Base-by-base conservation (phyloP, 2,888 invertebrate species). In the Didymodactylos carnosus region DNA sequence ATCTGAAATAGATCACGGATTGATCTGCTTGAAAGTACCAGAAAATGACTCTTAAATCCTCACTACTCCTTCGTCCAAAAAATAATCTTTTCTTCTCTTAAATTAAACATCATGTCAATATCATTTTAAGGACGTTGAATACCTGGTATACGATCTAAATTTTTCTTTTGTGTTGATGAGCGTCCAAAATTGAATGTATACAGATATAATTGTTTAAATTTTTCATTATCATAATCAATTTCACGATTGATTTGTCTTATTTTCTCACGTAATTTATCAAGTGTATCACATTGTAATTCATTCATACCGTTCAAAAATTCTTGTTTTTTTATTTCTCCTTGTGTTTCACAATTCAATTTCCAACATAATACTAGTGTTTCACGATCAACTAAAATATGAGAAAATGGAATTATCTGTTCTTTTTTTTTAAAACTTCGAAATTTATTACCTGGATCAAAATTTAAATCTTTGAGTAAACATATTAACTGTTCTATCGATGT, bases 131-230 rank as follows among this genome's bases (percentile, higher is more conserved):
- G n/a, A n/a, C n/a, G n/a, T n/a, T n/a, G n/a, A n/a, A 35, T 62
- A 62, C 53, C 53, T 35, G 53, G 35, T 35, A 71, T 53, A 19
- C 71, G 78, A 84, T 84, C 85, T 80, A 95, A 86, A 43, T 94
- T 92, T 84, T 95, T 95, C 82, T 95, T 94, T 29, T 92, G 92
- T 13, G 92, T 90, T 85, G 94, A 92, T 39, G 41, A 82, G 86
- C 94, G 94, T 49, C 94, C 95, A 87, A 94, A 97, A 86, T 94
- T 94, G 84, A 97, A 97, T 73, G 95, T 94, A 84, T 95, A 97
- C 78, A 94, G 92, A 86, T 97, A 97, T 82, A 97, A 93, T 84
- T 95, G 94, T 86, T 94, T 94, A 84, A 95, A 95, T 86, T 91
- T 92, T 78, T 87, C 87, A 76, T 88, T 86, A 86, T 95, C 94